Base-by-base conservation (phyloP, 2,797 vertebrate genomes). In the Potorous gilbertii region DNA sequence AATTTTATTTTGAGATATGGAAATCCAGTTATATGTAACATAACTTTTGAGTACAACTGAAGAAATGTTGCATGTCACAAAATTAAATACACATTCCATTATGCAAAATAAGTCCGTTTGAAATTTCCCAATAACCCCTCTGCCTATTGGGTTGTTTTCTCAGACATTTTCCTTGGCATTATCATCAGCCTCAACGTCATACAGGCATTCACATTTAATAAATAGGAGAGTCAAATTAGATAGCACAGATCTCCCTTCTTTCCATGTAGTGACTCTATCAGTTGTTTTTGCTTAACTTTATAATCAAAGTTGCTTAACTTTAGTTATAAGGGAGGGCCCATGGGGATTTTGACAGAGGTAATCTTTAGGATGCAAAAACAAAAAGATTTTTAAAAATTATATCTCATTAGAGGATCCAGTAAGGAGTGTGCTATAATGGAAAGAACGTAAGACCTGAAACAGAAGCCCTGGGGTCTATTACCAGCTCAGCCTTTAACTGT, bases 41-140 rank as follows among this genome's bases (percentile, higher is more conserved):
- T 28, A 21, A 52, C 52, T 24, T 95, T 56, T 94, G 54, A 93
- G 90, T 31, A 40, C 87, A 40, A 87, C 16, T 29, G 29, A 29
- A 57, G 94, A 96, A 91, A 62, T 28, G 59, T 90, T 91, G 96
- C 57, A 96, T 92, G 94, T 96, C 81, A 96, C 13, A 96, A 46
- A 94, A 93, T 16, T 81, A 95, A 96, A 95, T 46, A 18, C 18
- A 12, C 81, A 87, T 2, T 46, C 74, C 74, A 50, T 18, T 27
- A 50, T 11, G 3, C 40, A 87, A 87, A 87, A 87, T 87, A 87
- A 87, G 40, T 50, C 3, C 3, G n/a, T 21, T 10, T 74, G 66
- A 74, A 74, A 40, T 3, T 81, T 13, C 74, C 40, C 74, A 87
- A 87, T 87, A 50, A 3, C 40, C 21, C n/a, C 10, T 62, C 10